These are phyloP conservation scores for Eristalis arbustorum DNA, from an alignment of 2,888 invertebrate genomes.

Conservation along the genomic window DNA sequence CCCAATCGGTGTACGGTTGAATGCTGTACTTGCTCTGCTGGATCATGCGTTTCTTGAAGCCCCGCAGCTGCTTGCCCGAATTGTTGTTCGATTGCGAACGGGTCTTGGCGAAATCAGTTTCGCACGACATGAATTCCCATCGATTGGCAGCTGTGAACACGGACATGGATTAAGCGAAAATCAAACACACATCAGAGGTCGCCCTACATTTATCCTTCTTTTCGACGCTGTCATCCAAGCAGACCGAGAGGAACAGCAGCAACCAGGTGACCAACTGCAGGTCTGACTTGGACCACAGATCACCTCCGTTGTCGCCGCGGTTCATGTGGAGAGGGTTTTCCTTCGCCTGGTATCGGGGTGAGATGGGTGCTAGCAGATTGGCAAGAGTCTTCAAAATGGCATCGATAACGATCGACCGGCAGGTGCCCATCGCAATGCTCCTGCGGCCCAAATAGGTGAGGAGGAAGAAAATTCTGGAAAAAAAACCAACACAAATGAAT, in stretches of 20 bases:
- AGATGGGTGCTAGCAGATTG: constrained; percentile 82
- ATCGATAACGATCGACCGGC: constrained; percentile 83
- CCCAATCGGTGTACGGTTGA: constrained; percentile 79
- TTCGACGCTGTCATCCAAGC: constrained; percentile 82
- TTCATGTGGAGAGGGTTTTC: constrained; percentile 71
- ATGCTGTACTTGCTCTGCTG: constrained; percentile 79
- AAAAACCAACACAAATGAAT: too few relatives aligned
- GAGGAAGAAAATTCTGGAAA: constrained; percentile 89
- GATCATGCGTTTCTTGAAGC: constrained; percentile 79
- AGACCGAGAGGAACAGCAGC: constrained; percentile 87
- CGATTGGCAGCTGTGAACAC: constrained; percentile 80
- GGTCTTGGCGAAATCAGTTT: constrained; percentile 82
- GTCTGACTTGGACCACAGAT: constrained; percentile 83
- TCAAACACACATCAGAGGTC: neutral
- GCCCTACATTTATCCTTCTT: constrained; percentile 79
- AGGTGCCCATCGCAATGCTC: constrained; percentile 84
- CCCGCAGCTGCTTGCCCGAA: constrained; percentile 78
- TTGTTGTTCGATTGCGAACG: constrained; percentile 76
- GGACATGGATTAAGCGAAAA: neutral
- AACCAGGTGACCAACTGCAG: constrained; percentile 88
- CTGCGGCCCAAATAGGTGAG: constrained; percentile 93
- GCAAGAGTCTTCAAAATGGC: constrained; percentile 84
- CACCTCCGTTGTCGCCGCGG: constrained; percentile 73
- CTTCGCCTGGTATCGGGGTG: constrained; percentile 77
- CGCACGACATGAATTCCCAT: constrained; percentile 96